Percentiles rank a stretch among this genome's conserved stretches.
These are phyloP conservation scores for Prosopocoilus inquinatus DNA, from an alignment of 2,888 invertebrate species.

Conservation along the genomic window DNA sequence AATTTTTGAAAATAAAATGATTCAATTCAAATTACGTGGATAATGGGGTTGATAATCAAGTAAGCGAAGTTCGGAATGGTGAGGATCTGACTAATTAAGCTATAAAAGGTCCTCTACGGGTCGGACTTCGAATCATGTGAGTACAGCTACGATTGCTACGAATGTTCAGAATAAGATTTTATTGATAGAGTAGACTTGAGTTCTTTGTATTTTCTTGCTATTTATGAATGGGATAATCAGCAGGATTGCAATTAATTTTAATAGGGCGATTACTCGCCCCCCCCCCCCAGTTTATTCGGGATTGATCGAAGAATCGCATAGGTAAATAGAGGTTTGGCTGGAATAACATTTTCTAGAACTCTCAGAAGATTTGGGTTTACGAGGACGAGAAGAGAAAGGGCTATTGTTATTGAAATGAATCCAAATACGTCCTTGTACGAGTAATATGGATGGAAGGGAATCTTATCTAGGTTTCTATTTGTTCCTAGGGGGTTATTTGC, in stretches of 20 bases:
- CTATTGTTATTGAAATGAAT: conserved; percentile 57
- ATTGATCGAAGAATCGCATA: conserved; percentile 79
- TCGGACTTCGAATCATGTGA: conserved; percentile 72
- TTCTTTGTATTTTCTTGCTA: conserved; percentile 46
- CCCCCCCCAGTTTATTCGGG: conserved; percentile 78
- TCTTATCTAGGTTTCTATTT: conserved; percentile 66
- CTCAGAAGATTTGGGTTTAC: conserved; percentile 60
- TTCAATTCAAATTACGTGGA: no score
- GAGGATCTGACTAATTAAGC: no score
- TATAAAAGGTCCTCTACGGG: conserved; percentile 42
- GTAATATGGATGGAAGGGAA: conserved; percentile 68
- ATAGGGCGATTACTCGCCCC: conserved; percentile 63
- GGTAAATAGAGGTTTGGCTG: conserved; percentile 72
- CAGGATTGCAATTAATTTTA: conserved; percentile 63
- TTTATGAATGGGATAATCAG: conserved; percentile 59
- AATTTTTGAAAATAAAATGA: no score
- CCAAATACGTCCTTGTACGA: conserved; percentile 63
- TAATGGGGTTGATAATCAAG: no score
- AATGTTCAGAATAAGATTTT: conserved; percentile 62
- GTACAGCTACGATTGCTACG: conserved; percentile 56
- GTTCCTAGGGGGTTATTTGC: conserved; percentile 67
- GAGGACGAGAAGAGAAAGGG: conserved; percentile 55
- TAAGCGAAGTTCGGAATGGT: no score
- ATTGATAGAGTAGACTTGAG: conserved; percentile 62
- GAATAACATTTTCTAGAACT: conserved; percentile 74